Base-by-base conservation (phyloP, 2,888 invertebrate species). In the Thymelicus acteon region DNA sequence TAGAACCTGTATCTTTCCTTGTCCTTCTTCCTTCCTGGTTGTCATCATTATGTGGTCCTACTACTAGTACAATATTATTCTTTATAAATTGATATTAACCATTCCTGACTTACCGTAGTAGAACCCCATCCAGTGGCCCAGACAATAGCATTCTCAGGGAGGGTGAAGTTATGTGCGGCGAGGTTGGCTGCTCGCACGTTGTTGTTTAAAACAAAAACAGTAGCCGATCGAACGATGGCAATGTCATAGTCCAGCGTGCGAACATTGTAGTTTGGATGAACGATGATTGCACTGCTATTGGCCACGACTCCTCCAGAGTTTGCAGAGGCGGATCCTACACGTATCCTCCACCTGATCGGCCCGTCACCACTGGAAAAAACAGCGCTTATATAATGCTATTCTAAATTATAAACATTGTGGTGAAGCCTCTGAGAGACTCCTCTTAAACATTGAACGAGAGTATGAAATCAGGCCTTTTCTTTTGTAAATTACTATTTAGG, bases 221-320 rank as follows among this genome's bases (percentile, higher is more conserved):
- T 72, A 2, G 75, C 60, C 0, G 81, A 76, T 2, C 80, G 82
- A 52, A 89, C 40, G 3, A 92, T 76, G n/a, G 85, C 85, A 19
- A 91, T 75, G 61, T 92, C 91, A 68, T 82, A 82, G 57, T 82
- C 79, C 0, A 80, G 71, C 2, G 74, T 79, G 0, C 48, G 2
- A 3, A 68, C 12, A 73, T 87, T 82, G 78, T 85, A 93, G 57
- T 76, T 73, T 0, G 85, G 80, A 74, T 94, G 90, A 19, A 78
- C 72, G 6, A 73, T 74, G 52, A 85, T 76, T 0, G 62, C 66
- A 5, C 40, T 54, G 0, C 77, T 37, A 3, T 67, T 72, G 62
- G 80, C 71, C 6, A 85, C 78, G 0, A 67, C 58, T 6, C 89
- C 89, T 0, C 87, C 87, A 52, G 82, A 85, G 74, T 79, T 85